Evolutionary conservation across 1,140 invertebrate species (phyloP).

Genomic region (Aphelenchoides avenae): DNA sequence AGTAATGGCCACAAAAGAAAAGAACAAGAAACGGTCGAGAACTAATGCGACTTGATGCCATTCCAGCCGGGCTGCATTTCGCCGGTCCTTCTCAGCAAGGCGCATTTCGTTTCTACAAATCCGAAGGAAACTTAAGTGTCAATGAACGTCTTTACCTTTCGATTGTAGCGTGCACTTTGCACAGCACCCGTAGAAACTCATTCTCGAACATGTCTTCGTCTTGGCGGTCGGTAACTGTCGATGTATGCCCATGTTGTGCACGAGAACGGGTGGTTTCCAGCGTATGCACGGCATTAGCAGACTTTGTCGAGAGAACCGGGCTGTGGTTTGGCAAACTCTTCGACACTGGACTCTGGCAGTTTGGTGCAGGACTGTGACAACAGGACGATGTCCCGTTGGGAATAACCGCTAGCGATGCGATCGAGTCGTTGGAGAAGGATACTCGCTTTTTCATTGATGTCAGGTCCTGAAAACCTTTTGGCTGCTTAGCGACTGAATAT

Average conservation of each 20-base stretch:
- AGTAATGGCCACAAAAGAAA: slow-evolving; percentile 69
- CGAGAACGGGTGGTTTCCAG: not conserved
- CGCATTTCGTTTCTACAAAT: slow-evolving; percentile 65
- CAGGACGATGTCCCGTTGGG: not conserved
- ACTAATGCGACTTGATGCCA: slow-evolving; percentile 77
- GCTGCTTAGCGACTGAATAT: not conserved
- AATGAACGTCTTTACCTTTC: slow-evolving; percentile 63
- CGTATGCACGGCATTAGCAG: not conserved
- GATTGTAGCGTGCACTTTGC: slow-evolving; percentile 70
- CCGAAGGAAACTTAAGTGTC: not conserved
- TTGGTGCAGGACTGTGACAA: slow-evolving; percentile 1
- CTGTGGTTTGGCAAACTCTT: not conserved
- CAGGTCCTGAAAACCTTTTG: not conserved
- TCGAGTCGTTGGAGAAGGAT: slow-evolving; percentile 34
- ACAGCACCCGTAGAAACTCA: slow-evolving; percentile 67
- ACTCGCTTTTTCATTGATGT: slow-evolving; percentile 39
- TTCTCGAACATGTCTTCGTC: slow-evolving; percentile 64
- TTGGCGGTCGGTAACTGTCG: not conserved
- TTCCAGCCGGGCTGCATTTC: slow-evolving; percentile 69
- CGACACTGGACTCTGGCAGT: not conserved
- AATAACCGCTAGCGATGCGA: not conserved
- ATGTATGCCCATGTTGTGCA: not conserved
- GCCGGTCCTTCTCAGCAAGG: slow-evolving; percentile 68
- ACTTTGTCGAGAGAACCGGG: not conserved
- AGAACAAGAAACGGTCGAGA: slow-evolving; percentile 67